Evolutionary conservation across 2,113 vertebrate genomes (phyloP).

Genomic region (Bubo scandiacus): DNA sequence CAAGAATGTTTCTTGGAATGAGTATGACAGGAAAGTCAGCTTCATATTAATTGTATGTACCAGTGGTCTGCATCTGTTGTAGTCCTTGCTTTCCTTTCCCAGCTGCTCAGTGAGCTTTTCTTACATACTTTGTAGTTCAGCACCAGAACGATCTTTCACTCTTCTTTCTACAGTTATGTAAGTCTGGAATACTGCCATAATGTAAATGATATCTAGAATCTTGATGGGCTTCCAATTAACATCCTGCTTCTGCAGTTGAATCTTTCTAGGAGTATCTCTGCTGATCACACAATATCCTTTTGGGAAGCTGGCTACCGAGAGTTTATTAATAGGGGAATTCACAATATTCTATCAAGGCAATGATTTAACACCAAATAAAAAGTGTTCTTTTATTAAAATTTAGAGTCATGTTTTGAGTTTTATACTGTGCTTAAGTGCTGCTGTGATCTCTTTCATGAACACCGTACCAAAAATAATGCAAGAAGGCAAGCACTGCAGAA

Average conservation of each 20-base stretch:
- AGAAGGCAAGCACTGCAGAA: not conserved
- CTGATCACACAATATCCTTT: not conserved
- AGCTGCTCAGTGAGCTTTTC: not conserved
- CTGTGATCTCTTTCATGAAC: not conserved
- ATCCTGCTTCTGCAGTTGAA: not conserved
- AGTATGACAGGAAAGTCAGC: not conserved
- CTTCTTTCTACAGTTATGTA: not conserved
- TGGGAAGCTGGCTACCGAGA: not conserved
- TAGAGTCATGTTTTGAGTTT: not conserved
- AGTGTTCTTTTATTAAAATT: not conserved
- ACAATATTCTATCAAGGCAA: not conserved
- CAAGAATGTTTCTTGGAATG: not conserved
- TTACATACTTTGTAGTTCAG: not conserved
- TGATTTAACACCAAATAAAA: not conserved
- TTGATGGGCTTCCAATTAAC: not conserved
- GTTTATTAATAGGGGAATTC: not conserved
- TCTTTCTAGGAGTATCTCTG: not conserved
- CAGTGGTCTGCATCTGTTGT: not conserved
- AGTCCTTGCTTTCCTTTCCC: not conserved
- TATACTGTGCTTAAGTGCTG: not conserved
- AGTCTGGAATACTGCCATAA: not conserved
- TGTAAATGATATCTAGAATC: not conserved
- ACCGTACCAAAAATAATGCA: not conserved
- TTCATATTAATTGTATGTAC: not conserved
- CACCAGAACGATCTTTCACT: not conserved